A percentile compares a stretch with the other conserved stretches of the same genome.
Evolutionary conservation across 2,888 invertebrate species (phyloP).

Genomic region (Leptinotarsa haldemani): DNA sequence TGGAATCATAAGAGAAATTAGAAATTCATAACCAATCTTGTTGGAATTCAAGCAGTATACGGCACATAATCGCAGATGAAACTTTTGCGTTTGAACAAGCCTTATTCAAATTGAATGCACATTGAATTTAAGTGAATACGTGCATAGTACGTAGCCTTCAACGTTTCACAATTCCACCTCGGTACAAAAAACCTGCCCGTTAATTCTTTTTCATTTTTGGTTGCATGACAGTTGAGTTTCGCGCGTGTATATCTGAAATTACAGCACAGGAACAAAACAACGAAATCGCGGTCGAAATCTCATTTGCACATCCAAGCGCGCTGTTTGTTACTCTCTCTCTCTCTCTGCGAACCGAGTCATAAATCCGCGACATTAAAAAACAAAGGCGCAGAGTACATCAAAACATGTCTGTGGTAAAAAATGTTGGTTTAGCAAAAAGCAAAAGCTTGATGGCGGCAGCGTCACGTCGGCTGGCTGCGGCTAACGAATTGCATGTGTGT

Average conservation of each 20-base stretch:
- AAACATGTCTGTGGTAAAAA: slow-evolving; percentile 64
- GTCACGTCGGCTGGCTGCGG: slow-evolving; percentile 66
- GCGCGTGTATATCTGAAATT: slow-evolving; percentile 44
- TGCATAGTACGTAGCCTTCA: slow-evolving; percentile 17
- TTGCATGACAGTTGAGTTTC: slow-evolving; percentile 40
- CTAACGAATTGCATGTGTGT: slow-evolving; percentile 65
- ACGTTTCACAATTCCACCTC: slow-evolving; percentile 21
- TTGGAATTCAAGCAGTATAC: too few species aligned
- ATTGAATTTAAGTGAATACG: too few species aligned
- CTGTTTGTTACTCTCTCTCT: slow-evolving; percentile 51
- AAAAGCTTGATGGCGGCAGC: slow-evolving; percentile 61
- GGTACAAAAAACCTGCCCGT: slow-evolving; percentile 24
- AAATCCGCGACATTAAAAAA: slow-evolving; percentile 64
- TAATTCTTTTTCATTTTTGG: slow-evolving; percentile 33
- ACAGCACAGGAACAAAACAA: slow-evolving; percentile 46
- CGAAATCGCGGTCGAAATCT: slow-evolving; percentile 58
- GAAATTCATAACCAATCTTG: too few species aligned
- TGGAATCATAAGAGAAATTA: too few species aligned
- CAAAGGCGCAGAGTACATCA: slow-evolving; percentile 63
- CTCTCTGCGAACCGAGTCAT: slow-evolving; percentile 50
- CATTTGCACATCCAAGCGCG: slow-evolving; percentile 60
- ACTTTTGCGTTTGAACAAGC: too few species aligned
- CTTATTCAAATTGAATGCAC: too few species aligned
- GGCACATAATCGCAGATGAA: too few species aligned
- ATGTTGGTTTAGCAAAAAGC: slow-evolving; percentile 62